These are phyloP conservation scores for Lochmaea capreae DNA, from an alignment of 2,888 invertebrate genomes.

Conservation along the genomic window DNA sequence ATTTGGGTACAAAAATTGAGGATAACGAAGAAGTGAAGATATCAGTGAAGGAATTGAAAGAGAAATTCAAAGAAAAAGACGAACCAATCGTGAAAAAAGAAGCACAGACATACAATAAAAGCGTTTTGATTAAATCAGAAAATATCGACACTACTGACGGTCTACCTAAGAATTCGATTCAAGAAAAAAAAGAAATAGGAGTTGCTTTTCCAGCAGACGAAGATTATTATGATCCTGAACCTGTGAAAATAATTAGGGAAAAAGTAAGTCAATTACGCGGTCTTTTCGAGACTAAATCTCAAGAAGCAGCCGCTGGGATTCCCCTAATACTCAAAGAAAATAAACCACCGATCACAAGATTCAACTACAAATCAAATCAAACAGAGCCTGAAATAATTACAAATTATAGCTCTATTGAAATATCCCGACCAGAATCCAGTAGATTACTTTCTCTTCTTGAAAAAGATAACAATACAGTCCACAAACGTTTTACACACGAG, in stretches of 20 bases:
- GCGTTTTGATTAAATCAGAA: no score
- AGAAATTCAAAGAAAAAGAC: slow-evolving; percentile 12
- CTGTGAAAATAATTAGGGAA: slow-evolving; percentile 14
- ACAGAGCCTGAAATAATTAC: background rate
- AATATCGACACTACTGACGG: background rate
- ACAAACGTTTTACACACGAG: slow-evolving; percentile 2
- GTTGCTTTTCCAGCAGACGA: slow-evolving; percentile 1
- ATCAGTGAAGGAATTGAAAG: slow-evolving; percentile 36
- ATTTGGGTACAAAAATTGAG: background rate
- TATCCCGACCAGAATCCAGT: background rate
- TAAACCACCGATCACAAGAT: slow-evolving; percentile 15
- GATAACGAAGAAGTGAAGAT: slow-evolving; percentile 3
- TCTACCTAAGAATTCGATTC: background rate
- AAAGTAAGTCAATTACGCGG: slow-evolving; percentile 44
- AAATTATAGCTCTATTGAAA: background rate
- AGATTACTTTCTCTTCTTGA: background rate
- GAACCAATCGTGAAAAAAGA: background rate
- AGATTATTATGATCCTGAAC: slow-evolving; percentile 5
- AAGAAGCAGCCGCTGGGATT: slow-evolving; percentile 31
- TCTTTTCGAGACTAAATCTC: slow-evolving; percentile 43
- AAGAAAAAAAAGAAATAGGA: background rate
- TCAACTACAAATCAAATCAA: slow-evolving; percentile 12
- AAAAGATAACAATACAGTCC: background rate
- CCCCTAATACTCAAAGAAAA: slow-evolving; percentile 25
- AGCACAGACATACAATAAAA: background rate